Percentiles rank a stretch among this genome's conserved stretches.
Evolutionary conservation across 2,888 invertebrate species (phyloP).

Genomic region (Sinotaia quadrata): DNA sequence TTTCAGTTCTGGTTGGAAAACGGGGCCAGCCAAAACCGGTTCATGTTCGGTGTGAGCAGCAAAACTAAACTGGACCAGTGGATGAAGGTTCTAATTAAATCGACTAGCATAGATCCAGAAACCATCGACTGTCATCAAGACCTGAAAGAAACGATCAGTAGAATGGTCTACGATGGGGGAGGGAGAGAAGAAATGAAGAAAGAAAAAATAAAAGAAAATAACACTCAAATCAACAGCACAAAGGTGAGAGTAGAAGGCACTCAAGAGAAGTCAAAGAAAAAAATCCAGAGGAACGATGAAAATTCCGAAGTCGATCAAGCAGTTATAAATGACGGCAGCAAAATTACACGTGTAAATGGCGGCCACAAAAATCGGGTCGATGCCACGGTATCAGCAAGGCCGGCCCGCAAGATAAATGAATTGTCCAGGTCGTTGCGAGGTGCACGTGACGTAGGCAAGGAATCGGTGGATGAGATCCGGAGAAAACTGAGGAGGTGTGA

Average conservation of each 20-base stretch:
- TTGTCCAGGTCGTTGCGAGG: constrained; percentile 5
- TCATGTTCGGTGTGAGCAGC: constrained; percentile 52
- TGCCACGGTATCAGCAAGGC: constrained; percentile 11
- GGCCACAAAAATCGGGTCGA: neutral
- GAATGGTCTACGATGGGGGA: neutral
- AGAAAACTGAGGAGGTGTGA: constrained; percentile 38
- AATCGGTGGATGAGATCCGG: constrained; percentile 49
- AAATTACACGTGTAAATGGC: neutral
- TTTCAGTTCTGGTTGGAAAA: constrained; percentile 59
- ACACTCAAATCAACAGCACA: too few relatives aligned
- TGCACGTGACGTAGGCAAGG: constrained; percentile 27
- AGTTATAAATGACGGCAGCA: neutral
- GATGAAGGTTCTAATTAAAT: constrained; percentile 46
- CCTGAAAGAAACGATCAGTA: neutral
- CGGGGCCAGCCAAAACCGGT: constrained; percentile 46
- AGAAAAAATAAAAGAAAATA: too few relatives aligned
- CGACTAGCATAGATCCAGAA: constrained; percentile 44
- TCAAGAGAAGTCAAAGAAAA: too few relatives aligned
- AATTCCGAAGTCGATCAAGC: too few relatives aligned
- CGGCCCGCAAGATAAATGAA: constrained; percentile 13
- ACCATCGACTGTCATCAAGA: neutral
- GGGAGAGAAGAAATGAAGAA: neutral
- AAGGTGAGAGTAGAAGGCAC: too few relatives aligned
- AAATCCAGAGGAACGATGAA: too few relatives aligned
- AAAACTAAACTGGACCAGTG: constrained; percentile 47